Evolutionary conservation across 2,888 invertebrate species (phyloP), one percentile per base, ranked within the genome.

Genomic region (Prosopocoilus inquinatus): DNA sequence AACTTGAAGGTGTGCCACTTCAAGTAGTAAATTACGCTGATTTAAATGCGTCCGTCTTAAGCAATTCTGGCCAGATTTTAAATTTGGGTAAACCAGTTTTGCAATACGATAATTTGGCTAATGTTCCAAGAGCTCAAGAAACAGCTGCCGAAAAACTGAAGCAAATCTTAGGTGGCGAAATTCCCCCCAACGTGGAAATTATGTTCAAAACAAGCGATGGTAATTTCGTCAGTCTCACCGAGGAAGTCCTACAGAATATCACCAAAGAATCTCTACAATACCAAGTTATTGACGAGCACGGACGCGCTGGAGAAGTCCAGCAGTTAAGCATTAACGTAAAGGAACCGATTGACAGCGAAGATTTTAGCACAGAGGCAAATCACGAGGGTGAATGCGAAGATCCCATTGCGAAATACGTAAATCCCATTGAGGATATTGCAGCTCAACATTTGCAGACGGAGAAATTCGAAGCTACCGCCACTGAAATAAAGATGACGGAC

Each of bases 141-240:
- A 49, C 45, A 11, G 68, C 70, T n/a, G 64, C 70, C 4, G 71
- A 73, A 55, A 74, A 72, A 63, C 68, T 75, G 41, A 73, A 72
- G 54, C 66, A 71, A 43, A 70, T 75, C 47, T 63, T 76, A 50
- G 71, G 70, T 2, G 64, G 75, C n/a, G 75, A 78, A 15, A 67
- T 76, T 35, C 75, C 75, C 8, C 68, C 76, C 1, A 76, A 79
- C 61, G 76, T 79, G 20, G 78, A 85, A 15, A 84, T 86, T 64
- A 80, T 86, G 61, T 84, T 84, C 60, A 84, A 85, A 70, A 84
- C 84, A 1, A 84, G 82, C 16, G 84, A 85, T 62, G 85, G 85
- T 0, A 83, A 83, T 32, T 84, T 84, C 65, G 82, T 85, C 1
- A 83, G 83, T 57, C 82, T 86, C 1, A 84, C 83, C 56, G 85